Evolutionary conservation across 2,113 vertebrate species (phyloP), one percentile per base, ranked within the genome.

Genomic region (Clarias gariepinus): DNA sequence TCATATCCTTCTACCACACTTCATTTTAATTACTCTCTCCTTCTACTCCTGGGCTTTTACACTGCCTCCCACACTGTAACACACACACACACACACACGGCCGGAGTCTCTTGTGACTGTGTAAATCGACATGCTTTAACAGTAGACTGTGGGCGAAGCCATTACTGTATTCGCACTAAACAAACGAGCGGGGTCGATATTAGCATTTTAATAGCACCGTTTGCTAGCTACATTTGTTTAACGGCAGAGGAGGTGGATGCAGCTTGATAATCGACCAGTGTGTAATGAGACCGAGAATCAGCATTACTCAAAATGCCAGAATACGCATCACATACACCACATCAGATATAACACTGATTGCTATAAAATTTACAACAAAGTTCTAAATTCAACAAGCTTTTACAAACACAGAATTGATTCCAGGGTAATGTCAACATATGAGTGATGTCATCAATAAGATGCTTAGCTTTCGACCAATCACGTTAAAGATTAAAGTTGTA

Each of bases 1-100:
- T 61, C 84, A 68, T 53, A 74, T 83, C 86, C 82, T 41, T 86
- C 52, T 79, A 84, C 78, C 63, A 52, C 81, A 63, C 86, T 87
- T 81, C 60, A 58, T 90, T 91, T 90, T 90, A 89, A 91, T 91
- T 89, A 89, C 86, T 85, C 87, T 87, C 80, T 87, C 87, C 79
- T 84, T 64, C 23, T 58, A 88, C 69, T 85, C 63, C 28, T 76
- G 69, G 79, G 87, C 52, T 89, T 85, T 85, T 61, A 80, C 61
- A 86, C 82, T 68, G 64, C 76, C 66, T 82, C 87, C 68, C 66
- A 83, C 74, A 13, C 84, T 58, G 71, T 60, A 83, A n/a, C 85
- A 84, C 69, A 81, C 85, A 58, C 85, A 57, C 69, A 85, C 69
- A 77, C 83, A 79, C 33, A 79, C 28, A 41, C 9, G 15, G 23